Evolutionary conservation across 37 sponge, comb jelly and placozoan species (phyloP).

Genomic region (Hormiphora californensis): DNA sequence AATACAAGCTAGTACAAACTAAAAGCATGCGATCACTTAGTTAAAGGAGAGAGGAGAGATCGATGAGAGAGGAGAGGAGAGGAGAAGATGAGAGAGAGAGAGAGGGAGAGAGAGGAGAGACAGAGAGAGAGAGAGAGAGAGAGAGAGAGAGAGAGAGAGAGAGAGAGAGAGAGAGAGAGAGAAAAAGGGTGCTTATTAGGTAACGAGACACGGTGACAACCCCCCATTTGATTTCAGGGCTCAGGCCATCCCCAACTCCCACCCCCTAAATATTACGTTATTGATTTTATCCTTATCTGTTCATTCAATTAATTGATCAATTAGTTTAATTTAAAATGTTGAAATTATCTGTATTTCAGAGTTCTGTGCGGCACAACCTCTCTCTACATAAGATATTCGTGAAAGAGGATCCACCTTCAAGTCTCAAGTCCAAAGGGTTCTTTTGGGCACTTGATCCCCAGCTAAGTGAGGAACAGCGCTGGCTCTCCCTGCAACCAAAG

Average conservation of each 20-base stretch:
- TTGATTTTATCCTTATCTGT: too few species aligned
- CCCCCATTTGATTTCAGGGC: background rate
- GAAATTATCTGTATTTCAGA: background rate
- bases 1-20: slow-evolving; percentile 57
- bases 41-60: background rate
- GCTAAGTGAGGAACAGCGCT: background rate
- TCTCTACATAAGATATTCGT: slow-evolving; percentile 48
- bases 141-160: background rate
- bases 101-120: background rate
- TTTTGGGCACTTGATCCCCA: slow-evolving; percentile 37
- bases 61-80: background rate
- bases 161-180: slow-evolving; percentile 22
- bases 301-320: too few species aligned
- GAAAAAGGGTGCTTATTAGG: background rate
- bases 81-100: background rate
- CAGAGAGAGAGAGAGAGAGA: background rate
- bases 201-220: background rate
- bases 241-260: too few species aligned
- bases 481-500: background rate
- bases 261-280: too few species aligned
- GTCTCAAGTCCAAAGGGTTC: slow-evolving; percentile 49
- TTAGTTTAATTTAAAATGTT: too few species aligned
- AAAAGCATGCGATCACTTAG: background rate
- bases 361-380: slow-evolving; percentile 43
- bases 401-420: slow-evolving; percentile 24